These are phyloP conservation scores for Eospalax fontanierii DNA, from an alignment of 2,797 vertebrate genomes.

Conservation along the genomic window DNA sequence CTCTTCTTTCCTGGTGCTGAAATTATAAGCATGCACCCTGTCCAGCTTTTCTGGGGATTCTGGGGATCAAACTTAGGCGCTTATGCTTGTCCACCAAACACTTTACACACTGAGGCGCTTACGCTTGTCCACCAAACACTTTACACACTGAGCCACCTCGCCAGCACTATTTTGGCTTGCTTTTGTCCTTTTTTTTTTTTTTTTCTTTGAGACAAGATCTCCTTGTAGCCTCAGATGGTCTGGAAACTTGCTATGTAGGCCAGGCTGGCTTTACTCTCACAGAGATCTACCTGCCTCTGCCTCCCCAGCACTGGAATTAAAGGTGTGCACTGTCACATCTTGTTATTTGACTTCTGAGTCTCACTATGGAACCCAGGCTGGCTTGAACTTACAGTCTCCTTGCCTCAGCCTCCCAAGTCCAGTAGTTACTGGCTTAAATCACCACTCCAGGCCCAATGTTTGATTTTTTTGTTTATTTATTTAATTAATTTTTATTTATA, in stretches of 20 bases:
- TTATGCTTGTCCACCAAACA: background rate
- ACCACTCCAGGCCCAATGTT: background rate
- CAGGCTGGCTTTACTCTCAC: background rate
- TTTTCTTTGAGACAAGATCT: background rate
- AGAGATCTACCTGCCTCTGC: no score
- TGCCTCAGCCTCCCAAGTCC: background rate
- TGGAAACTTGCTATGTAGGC: no score
- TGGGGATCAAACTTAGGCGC: background rate
- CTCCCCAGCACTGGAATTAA: no score
- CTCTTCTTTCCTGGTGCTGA: background rate
- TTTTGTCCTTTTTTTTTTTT: no score
- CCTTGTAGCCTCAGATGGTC: no score
- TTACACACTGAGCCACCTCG: background rate
- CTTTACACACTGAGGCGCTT: background rate
- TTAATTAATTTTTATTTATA: background rate
- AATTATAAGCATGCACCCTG: background rate
- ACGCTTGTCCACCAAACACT: background rate
- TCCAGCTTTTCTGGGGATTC: background rate
- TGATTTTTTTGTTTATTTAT: background rate
- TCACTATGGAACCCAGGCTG: background rate
- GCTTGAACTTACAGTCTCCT: background rate
- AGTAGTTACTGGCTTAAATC: background rate
- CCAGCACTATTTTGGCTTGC: background rate
- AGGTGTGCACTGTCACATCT: no score
- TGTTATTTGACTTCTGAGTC: no score